Evolutionary conservation across 2,797 vertebrate genomes (phyloP), one percentile per base, ranked within the genome.

Genomic region (Pseudochromis fuscus): DNA sequence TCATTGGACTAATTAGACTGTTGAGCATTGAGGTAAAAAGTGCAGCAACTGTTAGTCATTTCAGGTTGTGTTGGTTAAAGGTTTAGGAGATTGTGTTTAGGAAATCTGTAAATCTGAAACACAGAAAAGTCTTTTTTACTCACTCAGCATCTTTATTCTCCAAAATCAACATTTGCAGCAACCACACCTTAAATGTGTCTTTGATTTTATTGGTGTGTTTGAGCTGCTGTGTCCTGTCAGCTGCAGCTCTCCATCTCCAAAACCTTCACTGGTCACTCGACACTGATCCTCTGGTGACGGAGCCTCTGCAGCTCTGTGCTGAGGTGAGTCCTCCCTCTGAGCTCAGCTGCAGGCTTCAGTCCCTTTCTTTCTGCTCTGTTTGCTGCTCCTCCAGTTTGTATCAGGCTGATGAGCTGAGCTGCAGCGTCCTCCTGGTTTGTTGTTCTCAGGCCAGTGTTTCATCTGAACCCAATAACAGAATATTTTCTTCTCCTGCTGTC

Each of bases 401-500:
- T n/a, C 24, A 48, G 50, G 4, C n/a, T 48, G 25, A 37, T 40
- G 49, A 70, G 56, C 27, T 2, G 4, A 23, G 59, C 46, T 33
- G 10, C 4, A 19, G 19, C 33, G 53, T 25, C 46, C 1, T 35
- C 60, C 67, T 50, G 37, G 5, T 59, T 64, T 56, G 9, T 42
- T 5, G 16, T 25, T 11, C 40, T 75, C 38, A 24, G 44, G 45
- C 42, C 31, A 37, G 3, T 1, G 2, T 35, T 60, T 5, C 18
- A 8, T 46, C 18, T 40, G 7, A 58, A n/a, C 25, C 18, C 21
- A 27, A 51, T 31, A 45, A 25, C 30, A 13, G n/a, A 40, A 59
- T 81, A 50, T 73, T 65, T 67, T 58, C 7, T 24, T 40, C 13
- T 30, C 24, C 6, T 62, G 44, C 48, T 59, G 19, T 63, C 67